Evolutionary conservation across 2,113 vertebrate species (phyloP).

Genomic region (Pterocles orientalis): DNA sequence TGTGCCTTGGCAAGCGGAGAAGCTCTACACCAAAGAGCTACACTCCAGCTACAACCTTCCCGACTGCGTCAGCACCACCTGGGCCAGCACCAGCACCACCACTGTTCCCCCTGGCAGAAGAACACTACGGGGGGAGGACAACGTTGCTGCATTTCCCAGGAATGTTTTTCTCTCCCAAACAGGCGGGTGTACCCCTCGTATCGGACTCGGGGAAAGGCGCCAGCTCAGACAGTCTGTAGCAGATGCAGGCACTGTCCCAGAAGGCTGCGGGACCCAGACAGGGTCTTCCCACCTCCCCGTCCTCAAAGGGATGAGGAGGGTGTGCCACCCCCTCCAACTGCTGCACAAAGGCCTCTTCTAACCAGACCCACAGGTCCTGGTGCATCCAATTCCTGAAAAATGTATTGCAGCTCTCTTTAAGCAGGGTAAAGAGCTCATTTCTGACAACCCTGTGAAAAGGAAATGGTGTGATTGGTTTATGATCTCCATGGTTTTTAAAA

Average conservation of each 20-base stretch:
- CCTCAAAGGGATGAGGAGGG: neutral
- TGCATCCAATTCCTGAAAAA: neutral
- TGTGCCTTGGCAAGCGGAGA: neutral
- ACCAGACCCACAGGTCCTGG: neutral
- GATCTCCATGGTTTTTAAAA: neutral
- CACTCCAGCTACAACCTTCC: neutral
- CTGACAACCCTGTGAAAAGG: neutral
- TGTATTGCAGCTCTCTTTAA: neutral
- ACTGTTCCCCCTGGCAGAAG: neutral
- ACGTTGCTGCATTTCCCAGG: neutral
- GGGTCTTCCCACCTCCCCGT: rapidly evolving
- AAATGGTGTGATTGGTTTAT: neutral
- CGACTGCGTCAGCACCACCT: neutral
- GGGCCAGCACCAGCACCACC: neutral
- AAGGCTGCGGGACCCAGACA: neutral
- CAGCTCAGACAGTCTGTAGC: rapidly evolving
- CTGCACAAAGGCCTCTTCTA: neutral
- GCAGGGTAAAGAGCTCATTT: neutral
- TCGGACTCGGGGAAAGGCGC: rapidly evolving
- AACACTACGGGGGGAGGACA: rapidly evolving
- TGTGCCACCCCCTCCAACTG: neutral
- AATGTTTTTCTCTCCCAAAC: neutral
- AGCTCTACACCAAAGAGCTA: neutral
- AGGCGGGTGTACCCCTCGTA: rapidly evolving
- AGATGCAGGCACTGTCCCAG: neutral